phyloP scores from a whole-genome alignment of 2,888 invertebrate species.

The Pristionchus entomophagus region DNA sequence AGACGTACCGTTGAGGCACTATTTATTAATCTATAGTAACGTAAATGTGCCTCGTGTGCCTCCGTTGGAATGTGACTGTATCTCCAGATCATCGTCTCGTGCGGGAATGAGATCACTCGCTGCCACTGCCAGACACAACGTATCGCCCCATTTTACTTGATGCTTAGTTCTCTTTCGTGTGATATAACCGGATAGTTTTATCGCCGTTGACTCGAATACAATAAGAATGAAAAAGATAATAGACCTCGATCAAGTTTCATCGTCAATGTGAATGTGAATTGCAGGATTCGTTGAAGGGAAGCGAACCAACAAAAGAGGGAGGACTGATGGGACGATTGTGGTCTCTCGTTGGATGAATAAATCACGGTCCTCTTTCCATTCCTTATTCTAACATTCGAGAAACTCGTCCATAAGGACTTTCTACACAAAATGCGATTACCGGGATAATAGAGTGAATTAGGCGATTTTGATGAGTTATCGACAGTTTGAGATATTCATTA shows the following conservation, averaged over 20 bases:
- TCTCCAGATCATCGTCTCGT: conserved; percentile 52
- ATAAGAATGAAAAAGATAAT: background rate
- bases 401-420: conserved; percentile 25
- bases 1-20: too few relatives aligned
- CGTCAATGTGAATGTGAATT: too few relatives aligned
- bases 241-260: background rate
- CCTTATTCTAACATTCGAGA: background rate
- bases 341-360: conserved; percentile 38
- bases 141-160: background rate
- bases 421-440: conserved; percentile 23
- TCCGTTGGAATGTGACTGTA: background rate
- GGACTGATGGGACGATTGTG: conserved; percentile 43
- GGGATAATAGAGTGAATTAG: conserved; percentile 13
- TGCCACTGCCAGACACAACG: conserved; percentile 48
- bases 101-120: conserved; percentile 67
- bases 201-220: background rate
- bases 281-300: conserved; percentile 31
- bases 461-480: conserved; percentile 24
- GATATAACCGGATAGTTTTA: background rate
- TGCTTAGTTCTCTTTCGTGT: too few relatives aligned
- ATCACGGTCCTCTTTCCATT: background rate
- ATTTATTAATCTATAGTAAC: too few relatives aligned
- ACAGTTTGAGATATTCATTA: conserved; percentile 19
- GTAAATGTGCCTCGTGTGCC: too few relatives aligned
- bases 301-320: conserved; percentile 18